Conservation (phyloP, 1,140 invertebrate genomes). For the Neotoxoptera formosana region DNA sequence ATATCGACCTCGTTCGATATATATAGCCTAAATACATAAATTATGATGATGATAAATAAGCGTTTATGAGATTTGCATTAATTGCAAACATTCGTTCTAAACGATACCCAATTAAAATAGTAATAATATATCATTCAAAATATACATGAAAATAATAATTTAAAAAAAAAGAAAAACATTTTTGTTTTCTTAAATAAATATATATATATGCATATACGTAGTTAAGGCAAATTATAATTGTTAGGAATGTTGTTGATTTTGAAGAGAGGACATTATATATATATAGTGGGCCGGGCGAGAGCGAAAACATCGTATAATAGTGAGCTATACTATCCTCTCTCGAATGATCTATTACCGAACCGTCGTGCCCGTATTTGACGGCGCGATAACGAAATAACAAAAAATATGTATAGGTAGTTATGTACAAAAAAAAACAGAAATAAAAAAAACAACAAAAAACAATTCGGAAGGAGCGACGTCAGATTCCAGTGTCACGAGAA, state of each 20-base stretch:
- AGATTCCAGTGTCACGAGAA: not conserved
- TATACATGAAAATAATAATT: not conserved
- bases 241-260: slow-evolving; percentile 46
- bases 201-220: not conserved
- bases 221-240: slow-evolving; percentile 15
- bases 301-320: not conserved
- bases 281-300: not conserved
- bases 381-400: not conserved
- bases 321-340: not conserved
- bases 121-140: not conserved
- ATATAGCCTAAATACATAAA: not conserved
- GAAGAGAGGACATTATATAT: not conserved
- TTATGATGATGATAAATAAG: not conserved
- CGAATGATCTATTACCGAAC: not conserved
- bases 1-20: not conserved
- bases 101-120: not conserved
- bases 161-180: not conserved
- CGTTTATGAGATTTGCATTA: not conserved
- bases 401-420: not conserved
- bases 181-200: not conserved
- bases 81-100: not conserved
- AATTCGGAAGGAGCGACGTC: not conserved
- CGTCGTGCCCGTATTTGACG: not conserved
- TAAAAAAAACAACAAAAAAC: not conserved
- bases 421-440: not conserved